A percentile compares a stretch with the other conserved stretches of the same genome.
Evolutionary conservation across 2,888 invertebrate species (phyloP).

Genomic region (Ditylenchus weischeri): DNA sequence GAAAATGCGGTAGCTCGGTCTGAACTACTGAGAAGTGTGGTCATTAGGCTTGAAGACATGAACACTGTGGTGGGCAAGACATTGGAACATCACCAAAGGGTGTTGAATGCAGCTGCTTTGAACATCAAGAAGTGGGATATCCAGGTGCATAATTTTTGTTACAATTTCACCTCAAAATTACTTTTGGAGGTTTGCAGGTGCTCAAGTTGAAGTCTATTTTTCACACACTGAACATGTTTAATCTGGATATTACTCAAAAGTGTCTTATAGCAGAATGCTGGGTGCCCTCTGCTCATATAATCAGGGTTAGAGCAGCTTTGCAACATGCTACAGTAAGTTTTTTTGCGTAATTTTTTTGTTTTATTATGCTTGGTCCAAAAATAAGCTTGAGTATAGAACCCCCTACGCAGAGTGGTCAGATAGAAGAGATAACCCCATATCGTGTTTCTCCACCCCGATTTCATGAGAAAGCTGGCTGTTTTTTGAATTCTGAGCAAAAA

Average conservation of each 20-base stretch:
- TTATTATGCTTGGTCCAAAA: too few species aligned
- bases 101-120: conserved; percentile 91
- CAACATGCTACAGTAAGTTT: conserved; percentile 79
- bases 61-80: conserved; percentile 91
- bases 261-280: conserved; percentile 97
- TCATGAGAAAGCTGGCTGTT: too few species aligned
- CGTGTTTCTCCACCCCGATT: too few species aligned
- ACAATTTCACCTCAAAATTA: conserved; percentile 1
- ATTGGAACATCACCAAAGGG: conserved; percentile 92
- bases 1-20: conserved; percentile 1
- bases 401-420: too few species aligned
- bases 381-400: too few species aligned
- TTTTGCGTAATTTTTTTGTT: too few species aligned
- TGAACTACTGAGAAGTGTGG: conserved; percentile 1
- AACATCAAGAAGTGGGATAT: conserved; percentile 93
- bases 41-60: conserved; percentile 71
- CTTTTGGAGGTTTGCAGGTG: conserved; percentile 63
- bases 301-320: conserved; percentile 80
- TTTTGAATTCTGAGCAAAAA: too few species aligned
- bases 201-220: conserved; percentile 98
- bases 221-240: conserved; percentile 93
- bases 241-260: conserved; percentile 96
- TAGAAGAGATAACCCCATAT: too few species aligned
- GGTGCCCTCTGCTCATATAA: conserved; percentile 82
- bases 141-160: conserved; percentile 66